Conservation (phyloP, 53 echinoderm and acorn worm genomes). For the Mesocentrotus franciscanus region DNA sequence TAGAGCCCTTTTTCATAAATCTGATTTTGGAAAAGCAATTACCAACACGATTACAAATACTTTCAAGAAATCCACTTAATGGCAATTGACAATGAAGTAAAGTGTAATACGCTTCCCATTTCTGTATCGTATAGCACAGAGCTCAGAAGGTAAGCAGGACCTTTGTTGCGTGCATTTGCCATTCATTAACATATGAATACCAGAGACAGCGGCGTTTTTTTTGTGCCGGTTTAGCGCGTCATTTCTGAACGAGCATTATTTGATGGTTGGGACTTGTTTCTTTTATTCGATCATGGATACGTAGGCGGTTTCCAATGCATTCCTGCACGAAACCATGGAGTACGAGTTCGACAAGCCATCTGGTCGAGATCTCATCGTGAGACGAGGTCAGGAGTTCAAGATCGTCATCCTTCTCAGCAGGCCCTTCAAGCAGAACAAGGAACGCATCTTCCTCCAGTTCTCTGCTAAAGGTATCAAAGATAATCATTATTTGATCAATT, state of each 20-base stretch:
- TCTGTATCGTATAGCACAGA: neutral
- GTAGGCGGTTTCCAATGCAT: neutral
- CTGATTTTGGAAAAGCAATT: too few relatives aligned
- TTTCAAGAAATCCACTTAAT: neutral
- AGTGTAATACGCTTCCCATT: neutral
- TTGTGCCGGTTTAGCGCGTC: neutral
- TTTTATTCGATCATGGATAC: neutral
- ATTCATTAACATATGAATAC: too few relatives aligned
- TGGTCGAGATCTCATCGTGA: conserved; percentile 58
- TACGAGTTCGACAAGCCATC: conserved; percentile 64
- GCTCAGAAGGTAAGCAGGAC: too few relatives aligned
- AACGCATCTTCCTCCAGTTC: neutral
- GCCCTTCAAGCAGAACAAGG: neutral
- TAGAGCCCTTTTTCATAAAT: neutral
- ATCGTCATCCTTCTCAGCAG: conserved; percentile 72
- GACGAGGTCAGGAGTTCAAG: conserved; percentile 82
- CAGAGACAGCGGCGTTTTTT: neutral
- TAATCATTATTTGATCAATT: too few relatives aligned
- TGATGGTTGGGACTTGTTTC: neutral
- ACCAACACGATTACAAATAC: neutral
- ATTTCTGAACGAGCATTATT: neutral
- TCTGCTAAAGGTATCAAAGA: neutral
- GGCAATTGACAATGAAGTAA: neutral
- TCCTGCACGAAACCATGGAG: conserved; percentile 56
- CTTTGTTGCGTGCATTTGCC: too few relatives aligned